Evolutionary conservation across 2,888 invertebrate genomes (phyloP).

Genomic region (Lampropteryx suffumata): DNA sequence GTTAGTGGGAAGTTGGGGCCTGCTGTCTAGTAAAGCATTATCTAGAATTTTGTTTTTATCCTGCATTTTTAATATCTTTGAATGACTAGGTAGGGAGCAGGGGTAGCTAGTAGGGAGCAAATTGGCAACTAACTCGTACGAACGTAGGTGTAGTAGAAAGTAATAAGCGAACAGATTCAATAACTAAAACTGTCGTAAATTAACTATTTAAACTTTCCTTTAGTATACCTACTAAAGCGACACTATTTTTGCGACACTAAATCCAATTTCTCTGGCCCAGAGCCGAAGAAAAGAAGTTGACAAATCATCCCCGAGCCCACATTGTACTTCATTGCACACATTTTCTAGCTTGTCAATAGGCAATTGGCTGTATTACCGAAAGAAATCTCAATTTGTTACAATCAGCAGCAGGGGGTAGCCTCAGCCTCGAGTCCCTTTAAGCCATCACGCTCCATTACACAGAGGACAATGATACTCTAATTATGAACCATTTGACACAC

Average conservation of each 20-base stretch:
- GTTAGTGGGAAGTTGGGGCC: background rate
- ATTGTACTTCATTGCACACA: slow-evolving; percentile 43
- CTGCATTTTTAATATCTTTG: too few species aligned
- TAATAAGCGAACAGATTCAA: too few species aligned
- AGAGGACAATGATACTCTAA: slow-evolving; percentile 76
- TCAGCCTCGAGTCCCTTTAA: slow-evolving; percentile 48
- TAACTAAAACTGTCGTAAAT: too few species aligned
- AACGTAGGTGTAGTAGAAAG: too few species aligned
- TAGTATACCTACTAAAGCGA: too few species aligned
- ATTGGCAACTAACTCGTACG: too few species aligned
- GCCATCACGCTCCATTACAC: slow-evolving; percentile 63
- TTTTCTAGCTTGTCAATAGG: slow-evolving; percentile 43
- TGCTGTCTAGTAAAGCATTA: background rate
- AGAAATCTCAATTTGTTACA: slow-evolving; percentile 75
- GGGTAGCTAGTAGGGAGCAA: too few species aligned
- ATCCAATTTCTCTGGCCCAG: too few species aligned
- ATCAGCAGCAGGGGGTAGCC: slow-evolving; percentile 63
- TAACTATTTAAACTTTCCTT: too few species aligned
- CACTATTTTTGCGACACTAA: too few species aligned
- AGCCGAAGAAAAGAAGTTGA: slow-evolving; percentile 35
- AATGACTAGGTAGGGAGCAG: too few species aligned
- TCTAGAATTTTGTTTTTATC: too few species aligned
- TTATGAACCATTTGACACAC: slow-evolving; percentile 77
- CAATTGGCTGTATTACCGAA: slow-evolving; percentile 53
- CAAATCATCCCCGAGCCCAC: slow-evolving; percentile 62